These are phyloP conservation scores for Gymnocypris eckloni DNA, from an alignment of 2,797 vertebrate species.

Conservation along the genomic window DNA sequence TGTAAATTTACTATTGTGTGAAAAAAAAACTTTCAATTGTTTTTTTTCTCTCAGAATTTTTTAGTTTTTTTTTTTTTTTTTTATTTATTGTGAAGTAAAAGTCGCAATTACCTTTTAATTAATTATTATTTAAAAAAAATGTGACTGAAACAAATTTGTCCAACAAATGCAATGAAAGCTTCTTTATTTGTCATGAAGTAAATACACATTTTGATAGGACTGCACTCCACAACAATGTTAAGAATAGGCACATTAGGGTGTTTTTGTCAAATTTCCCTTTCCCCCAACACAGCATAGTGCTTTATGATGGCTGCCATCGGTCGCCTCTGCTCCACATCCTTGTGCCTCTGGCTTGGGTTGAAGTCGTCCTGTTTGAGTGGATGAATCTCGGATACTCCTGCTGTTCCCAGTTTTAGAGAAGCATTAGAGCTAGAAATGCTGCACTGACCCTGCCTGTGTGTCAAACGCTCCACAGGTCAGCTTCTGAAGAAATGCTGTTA, in stretches of 20 bases:
- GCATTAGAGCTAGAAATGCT: slow-evolving; percentile 6
- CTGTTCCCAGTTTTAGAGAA: slow-evolving; percentile 1
- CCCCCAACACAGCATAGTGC: not conserved
- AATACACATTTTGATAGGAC: not conserved
- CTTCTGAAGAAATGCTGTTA: not conserved
- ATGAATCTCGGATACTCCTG: slow-evolving; percentile 2
- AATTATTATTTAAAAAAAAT: too few species aligned
- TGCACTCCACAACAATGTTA: not conserved
- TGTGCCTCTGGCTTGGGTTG: slow-evolving; percentile 28
- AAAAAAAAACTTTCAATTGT: not conserved
- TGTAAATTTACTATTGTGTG: not conserved
- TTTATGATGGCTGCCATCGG: not conserved
- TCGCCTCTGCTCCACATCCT: not conserved
- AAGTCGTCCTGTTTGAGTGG: not conserved
- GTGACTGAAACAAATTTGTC: not conserved
- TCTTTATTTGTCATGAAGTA: not conserved
- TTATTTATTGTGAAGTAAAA: not conserved
- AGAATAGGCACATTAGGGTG: not conserved
- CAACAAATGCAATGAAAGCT: slow-evolving; percentile 31
- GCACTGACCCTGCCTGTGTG: slow-evolving; percentile 20
- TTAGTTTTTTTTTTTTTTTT: not conserved
- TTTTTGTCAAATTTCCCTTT: not conserved
- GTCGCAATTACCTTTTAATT: not conserved
- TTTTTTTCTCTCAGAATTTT: not conserved
- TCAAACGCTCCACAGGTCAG: not conserved